phyloP scores from a whole-genome alignment of 1,140 invertebrate species.

The Drosophila chauvacae region DNA sequence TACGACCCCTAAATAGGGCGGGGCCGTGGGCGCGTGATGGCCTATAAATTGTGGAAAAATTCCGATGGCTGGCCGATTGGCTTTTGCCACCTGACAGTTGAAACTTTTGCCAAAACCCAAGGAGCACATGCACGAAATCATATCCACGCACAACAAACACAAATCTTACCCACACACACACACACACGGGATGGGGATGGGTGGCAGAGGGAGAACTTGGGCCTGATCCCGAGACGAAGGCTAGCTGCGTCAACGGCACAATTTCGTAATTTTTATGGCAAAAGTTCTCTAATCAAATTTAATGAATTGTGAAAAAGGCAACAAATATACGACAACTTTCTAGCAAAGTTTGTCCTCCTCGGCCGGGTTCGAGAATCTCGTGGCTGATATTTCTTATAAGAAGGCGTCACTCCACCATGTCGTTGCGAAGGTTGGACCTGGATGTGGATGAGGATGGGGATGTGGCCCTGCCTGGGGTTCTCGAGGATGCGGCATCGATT shows the following conservation, averaged over 20 bases:
- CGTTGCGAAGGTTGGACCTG: conserved; percentile 10
- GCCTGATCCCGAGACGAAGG: conserved; percentile 59
- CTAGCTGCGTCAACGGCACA: conserved; percentile 79
- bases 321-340: conserved; percentile 83
- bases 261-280: conserved; percentile 83
- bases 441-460: conserved; percentile 12
- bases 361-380: conserved; percentile 22
- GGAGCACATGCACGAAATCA: conserved; percentile 73
- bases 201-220: conserved; percentile 15
- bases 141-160: conserved; percentile 82
- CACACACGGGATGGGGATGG: conserved; percentile 2
- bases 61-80: conserved; percentile 70
- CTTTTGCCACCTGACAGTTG: conserved; percentile 80
- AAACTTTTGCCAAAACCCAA: conserved; percentile 60
- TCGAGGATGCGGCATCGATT: conserved; percentile 66
- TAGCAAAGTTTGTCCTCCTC: conserved; percentile 78
- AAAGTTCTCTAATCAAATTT: conserved; percentile 84
- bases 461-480: not conserved
- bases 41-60: conserved; percentile 73
- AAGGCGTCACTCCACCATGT: conserved; percentile 60
- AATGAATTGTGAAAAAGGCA: conserved; percentile 83
- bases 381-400: conserved; percentile 79
- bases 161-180: conserved; percentile 62
- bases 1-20: conserved; percentile 21
- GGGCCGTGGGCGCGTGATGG: conserved; percentile 4